These are phyloP conservation scores for Anthrax anthrax DNA, from an alignment of 2,888 invertebrate genomes.

Conservation along the genomic window DNA sequence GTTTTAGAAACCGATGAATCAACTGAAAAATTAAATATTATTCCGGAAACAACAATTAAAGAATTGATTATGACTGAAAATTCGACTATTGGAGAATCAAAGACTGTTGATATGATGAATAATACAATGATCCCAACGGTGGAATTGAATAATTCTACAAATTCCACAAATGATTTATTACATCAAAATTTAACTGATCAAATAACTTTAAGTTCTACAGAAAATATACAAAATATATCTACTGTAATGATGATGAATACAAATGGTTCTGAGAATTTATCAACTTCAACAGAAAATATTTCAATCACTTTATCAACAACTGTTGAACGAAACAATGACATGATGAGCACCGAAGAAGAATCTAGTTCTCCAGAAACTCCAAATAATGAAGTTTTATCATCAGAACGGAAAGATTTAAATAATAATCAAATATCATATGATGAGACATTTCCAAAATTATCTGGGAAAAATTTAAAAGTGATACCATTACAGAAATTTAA, in stretches of 20 bases:
- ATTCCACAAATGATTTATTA: too few species aligned
- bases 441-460: slow-evolving; percentile 2
- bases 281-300: background rate
- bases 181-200: too few species aligned
- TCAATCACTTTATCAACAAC: background rate
- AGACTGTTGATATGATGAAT: too few species aligned
- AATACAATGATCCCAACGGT: too few species aligned
- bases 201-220: too few species aligned
- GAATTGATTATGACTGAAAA: background rate
- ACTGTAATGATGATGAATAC: too few species aligned
- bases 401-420: background rate
- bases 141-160: too few species aligned
- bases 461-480: slow-evolving; percentile 13
- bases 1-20: slow-evolving; percentile 5
- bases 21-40: slow-evolving; percentile 4
- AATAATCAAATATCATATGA: slow-evolving; percentile 3
- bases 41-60: slow-evolving; percentile 3
- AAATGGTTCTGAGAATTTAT: background rate
- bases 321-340: background rate
- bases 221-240: too few species aligned
- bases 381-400: background rate
- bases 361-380: background rate
- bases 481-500: slow-evolving; percentile 10
- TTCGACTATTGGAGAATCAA: too few species aligned
- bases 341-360: background rate